Evolutionary conservation across 2,888 invertebrate species (phyloP), one percentile per base, ranked within the genome.

Genomic region (Petrolisthes manimaculis): DNA sequence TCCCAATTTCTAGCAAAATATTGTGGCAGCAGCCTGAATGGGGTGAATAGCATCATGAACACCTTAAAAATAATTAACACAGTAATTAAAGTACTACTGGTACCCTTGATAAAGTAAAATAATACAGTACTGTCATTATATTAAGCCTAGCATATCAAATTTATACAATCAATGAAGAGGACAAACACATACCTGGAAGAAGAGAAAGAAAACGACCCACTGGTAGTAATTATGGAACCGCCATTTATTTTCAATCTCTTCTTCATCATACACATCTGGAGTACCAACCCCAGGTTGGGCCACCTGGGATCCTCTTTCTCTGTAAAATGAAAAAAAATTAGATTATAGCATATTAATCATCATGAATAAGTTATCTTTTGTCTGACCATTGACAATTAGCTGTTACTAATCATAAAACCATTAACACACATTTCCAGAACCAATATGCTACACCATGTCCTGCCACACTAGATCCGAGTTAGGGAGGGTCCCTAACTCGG

Each of bases 171-270:
- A 37, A 74, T 8, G 24, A 6, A 74, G 8, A 74, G 9, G 12
- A 74, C n/a, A 8, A 51, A 9, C 14, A 79, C 90, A 9, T 71
- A 91, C 91, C 90, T 97, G 97, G 93, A 97, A 97, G 94, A 97
- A 97, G 84, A 97, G 94, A 89, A 96, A 97, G 93, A 97, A 97
- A 94, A 97, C 97, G 91, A 97, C 97, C 97, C 97, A 97, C 94
- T 97, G 97, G 93, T 97, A 97, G 94, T 97, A 97, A n/a, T 97
- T 96, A 93, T 97, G 97, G 93, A 97, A 97, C 93, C 97, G 97
- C 94, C 56, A 91, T 90, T 92, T 89, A 18, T 69, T 80, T 67
- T 91, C 89, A 92, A 95, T 96, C 92, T 96, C 96, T 91, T 95
- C 94, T 0, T 94, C 95, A 90, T 94, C 94, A 88, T 96, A 96